These are phyloP conservation scores for Parus major DNA, from an alignment of 2,113 vertebrate species.

Conservation along the genomic window DNA sequence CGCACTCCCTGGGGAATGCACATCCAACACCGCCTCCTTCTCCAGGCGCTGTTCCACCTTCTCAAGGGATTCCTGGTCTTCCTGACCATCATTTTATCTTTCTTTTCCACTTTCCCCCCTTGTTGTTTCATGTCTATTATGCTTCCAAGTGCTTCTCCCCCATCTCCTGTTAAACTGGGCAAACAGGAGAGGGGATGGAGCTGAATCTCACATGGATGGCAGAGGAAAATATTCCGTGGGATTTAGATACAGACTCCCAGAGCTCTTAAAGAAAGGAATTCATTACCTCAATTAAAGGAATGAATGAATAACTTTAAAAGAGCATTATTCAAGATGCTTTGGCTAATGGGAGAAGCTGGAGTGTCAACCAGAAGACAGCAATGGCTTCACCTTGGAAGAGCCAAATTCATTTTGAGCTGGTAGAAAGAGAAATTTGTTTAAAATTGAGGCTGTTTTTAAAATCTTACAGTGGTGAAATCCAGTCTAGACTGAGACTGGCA, in stretches of 20 bases:
- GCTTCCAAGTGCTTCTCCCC: neutral
- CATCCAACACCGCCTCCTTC: accelerated
- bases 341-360: neutral
- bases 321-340: neutral
- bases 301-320: neutral
- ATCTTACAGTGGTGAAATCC: neutral
- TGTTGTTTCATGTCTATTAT: neutral
- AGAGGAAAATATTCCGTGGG: neutral
- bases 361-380: neutral
- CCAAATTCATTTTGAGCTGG: neutral
- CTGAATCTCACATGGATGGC: neutral
- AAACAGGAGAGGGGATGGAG: neutral
- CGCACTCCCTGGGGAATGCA: neutral
- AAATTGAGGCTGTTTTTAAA: neutral
- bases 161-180: neutral
- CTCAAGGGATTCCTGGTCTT: neutral
- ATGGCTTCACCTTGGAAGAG: neutral
- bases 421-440: neutral
- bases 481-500: neutral
- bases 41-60: neutral
- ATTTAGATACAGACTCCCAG: neutral
- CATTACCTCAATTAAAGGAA: neutral
- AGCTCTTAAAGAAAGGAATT: neutral
- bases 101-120: accelerated
- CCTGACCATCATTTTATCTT: accelerated